Conservation (phyloP, 2,888 invertebrate genomes). For the Hydriomena furcata region DNA sequence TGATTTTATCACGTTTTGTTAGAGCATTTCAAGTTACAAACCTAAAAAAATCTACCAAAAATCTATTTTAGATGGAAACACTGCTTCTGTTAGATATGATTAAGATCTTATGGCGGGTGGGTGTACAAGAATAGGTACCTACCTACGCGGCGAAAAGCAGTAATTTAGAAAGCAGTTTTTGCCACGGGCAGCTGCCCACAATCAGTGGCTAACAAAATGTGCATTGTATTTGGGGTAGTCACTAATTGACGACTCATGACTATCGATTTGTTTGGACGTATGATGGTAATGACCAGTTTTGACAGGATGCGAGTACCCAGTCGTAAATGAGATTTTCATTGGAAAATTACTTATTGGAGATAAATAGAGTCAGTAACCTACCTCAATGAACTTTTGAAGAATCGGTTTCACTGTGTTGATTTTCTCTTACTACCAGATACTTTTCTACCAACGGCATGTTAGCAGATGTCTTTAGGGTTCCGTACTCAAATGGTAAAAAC, state of each 20-base stretch:
- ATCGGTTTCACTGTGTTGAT: no score
- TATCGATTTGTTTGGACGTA: slow-evolving; percentile 42
- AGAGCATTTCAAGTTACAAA: no score
- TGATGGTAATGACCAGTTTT: slow-evolving; percentile 34
- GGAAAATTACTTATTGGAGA: slow-evolving; percentile 11
- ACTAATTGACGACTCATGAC: slow-evolving; percentile 58
- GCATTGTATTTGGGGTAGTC: slow-evolving; percentile 70
- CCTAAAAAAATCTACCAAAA: not conserved
- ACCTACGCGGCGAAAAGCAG: slow-evolving; percentile 62
- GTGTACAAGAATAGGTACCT: slow-evolving; percentile 50
- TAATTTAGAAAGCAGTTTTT: slow-evolving; percentile 79
- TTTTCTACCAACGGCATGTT: no score
- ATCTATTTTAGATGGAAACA: slow-evolving; percentile 18
- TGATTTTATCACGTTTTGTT: no score
- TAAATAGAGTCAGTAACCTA: slow-evolving; percentile 21
- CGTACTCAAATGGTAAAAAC: no score
- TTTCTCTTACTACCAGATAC: no score
- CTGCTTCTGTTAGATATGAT: slow-evolving; percentile 43
- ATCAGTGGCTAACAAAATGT: slow-evolving; percentile 58
- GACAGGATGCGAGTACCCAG: slow-evolving; percentile 28
- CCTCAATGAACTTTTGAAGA: no score
- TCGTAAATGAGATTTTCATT: slow-evolving; percentile 19
- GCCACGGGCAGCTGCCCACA: slow-evolving; percentile 75
- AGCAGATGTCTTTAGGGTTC: no score
- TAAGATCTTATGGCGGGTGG: slow-evolving; percentile 70